Evolutionary conservation across 2,113 vertebrate species (phyloP), one percentile per base, ranked within the genome.

Genomic region (Ammodytes marinus): DNA sequence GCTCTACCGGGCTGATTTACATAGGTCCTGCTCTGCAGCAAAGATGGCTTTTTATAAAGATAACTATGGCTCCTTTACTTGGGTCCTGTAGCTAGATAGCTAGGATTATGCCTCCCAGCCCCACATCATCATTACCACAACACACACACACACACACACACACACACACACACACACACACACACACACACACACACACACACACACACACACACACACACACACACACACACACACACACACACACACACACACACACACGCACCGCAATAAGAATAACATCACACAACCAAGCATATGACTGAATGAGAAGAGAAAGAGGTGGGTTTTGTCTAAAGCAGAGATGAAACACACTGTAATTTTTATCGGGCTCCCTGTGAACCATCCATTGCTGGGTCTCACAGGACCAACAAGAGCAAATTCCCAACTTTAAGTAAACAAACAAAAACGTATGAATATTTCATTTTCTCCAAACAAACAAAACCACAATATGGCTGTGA

Each of bases 391-490:
- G 69, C 61, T 9, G 52, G 42, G 60, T 93, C 92, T 93, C 87
- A 66, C 0, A 72, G 87, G 84, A 92, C 42, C 40, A 27, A 69
- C 50, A 65, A 58, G 2, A 75, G 80, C 61, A 69, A 70, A 84
- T 75, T 86, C 84, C 65, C 77, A 80, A 77, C 67, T 87, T 86
- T 76, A 80, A 53, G 78, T 79, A 91, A 93, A 94, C 82, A 93
- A 93, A 94, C 85, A 80, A 89, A 72, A 81, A 86, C 2, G 9
- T 58, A 74, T 90, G 69, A 90, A 89, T 93, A 93, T 93, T 91
- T 88, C 6, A 89, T 85, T 76, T 76, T 79, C 77, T 82, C 69
- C 72, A 76, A 88, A 81, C 83, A 85, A 77, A 86, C 64, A 92
- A 85, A 75, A 70, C 7, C 69, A 85, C 85, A 91, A 84, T 87